A percentile compares a stretch with the other conserved stretches of the same genome.
phyloP scores from a whole-genome alignment of 2,113 vertebrate species.

The Myxocyprinus asiaticus region DNA sequence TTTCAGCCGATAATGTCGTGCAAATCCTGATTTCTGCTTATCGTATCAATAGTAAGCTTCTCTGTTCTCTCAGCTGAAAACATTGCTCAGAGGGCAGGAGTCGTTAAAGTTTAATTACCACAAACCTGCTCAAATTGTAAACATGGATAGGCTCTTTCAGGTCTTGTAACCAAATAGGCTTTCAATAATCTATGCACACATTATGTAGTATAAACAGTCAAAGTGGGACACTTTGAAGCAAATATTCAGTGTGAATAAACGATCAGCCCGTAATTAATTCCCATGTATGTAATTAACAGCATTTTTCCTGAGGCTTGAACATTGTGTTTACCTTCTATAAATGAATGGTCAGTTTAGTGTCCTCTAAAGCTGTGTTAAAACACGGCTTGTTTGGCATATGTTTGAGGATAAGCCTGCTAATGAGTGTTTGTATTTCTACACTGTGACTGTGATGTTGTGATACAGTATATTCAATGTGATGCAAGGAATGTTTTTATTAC shows the following conservation, averaged over 20 bases:
- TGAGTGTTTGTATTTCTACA: not conserved
- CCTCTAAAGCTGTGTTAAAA: not conserved
- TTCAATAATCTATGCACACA: not conserved
- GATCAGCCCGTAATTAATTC: not conserved
- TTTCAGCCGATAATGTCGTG: too few species aligned
- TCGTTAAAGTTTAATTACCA: not conserved
- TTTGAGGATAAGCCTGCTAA: not conserved
- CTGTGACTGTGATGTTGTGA: not conserved
- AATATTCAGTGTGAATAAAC: slow-evolving; percentile 8
- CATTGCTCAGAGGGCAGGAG: not conserved
- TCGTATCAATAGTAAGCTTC: not conserved
- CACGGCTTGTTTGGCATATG: not conserved
- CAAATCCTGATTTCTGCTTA: too few species aligned
- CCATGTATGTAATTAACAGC: slow-evolving; percentile 7
- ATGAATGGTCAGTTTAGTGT: not conserved
- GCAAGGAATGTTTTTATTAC: not conserved
- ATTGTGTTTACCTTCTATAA: not conserved
- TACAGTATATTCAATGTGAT: slow-evolving; percentile 2
- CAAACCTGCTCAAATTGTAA: slow-evolving; percentile 9
- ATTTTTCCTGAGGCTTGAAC: slow-evolving; percentile 9
- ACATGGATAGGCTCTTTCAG: not conserved
- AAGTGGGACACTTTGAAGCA: slow-evolving; percentile 5
- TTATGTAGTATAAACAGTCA: not conserved
- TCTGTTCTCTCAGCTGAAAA: slow-evolving; percentile 19
- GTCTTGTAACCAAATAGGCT: not conserved